These are phyloP conservation scores for Pasiphila rectangulata DNA, from an alignment of 2,888 invertebrate species.

Conservation along the genomic window DNA sequence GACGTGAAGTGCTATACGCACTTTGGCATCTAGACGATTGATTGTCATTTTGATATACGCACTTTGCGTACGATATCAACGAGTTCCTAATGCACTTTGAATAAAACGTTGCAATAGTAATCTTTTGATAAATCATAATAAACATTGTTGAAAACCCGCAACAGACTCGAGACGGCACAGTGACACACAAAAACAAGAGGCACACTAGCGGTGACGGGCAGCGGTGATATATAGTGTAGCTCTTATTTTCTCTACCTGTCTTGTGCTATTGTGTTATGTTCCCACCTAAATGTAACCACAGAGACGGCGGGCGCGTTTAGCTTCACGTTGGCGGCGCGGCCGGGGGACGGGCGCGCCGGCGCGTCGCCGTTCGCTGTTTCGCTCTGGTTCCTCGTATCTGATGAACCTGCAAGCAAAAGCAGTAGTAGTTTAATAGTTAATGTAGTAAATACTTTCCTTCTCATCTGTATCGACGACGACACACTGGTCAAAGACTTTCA, in stretches of 20 bases:
- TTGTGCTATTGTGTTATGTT: conserved; percentile 82
- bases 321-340: conserved; percentile 72
- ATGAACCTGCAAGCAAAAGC: conserved; percentile 29
- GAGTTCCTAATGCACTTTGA: too few relatives aligned
- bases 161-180: conserved; percentile 27
- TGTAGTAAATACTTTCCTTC: too few relatives aligned
- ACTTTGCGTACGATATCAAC: too few relatives aligned
- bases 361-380: conserved; percentile 53
- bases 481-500: too few relatives aligned
- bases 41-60: too few relatives aligned
- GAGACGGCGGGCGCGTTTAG: conserved; percentile 88
- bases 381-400: conserved; percentile 32
- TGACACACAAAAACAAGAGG: conserved; percentile 21
- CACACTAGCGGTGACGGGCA: conserved; percentile 36
- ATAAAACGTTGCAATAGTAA: too few relatives aligned
- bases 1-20: too few relatives aligned
- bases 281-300: conserved; percentile 96
- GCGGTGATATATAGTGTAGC: conserved; percentile 58
- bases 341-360: conserved; percentile 59
- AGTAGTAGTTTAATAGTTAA: too few relatives aligned
- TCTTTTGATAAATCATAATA: too few relatives aligned
- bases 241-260: conserved; percentile 85
- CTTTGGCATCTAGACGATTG: too few relatives aligned
- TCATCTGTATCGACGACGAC: too few relatives aligned
- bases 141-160: neutral